Evolutionary conservation across 2,797 vertebrate species (phyloP).

Genomic region (Clarias laeviceps): DNA sequence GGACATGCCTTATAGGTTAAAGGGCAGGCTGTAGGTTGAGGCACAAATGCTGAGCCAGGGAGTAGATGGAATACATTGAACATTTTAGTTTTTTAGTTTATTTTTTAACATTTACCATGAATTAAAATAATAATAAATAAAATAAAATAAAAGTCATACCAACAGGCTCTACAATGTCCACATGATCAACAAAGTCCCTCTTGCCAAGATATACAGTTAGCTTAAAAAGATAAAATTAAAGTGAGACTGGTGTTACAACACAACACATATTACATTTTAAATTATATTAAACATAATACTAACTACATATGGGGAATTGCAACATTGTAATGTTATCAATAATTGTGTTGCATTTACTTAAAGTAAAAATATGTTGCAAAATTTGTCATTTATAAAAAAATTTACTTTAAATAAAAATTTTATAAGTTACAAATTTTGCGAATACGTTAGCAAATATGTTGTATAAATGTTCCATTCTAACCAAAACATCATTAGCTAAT

Average conservation of each 20-base stretch:
- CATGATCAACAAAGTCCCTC: constrained; percentile 94
- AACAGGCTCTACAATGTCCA: constrained; percentile 90
- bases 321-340: not conserved
- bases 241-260: not conserved
- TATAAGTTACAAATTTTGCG: too few relatives aligned
- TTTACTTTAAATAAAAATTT: too few relatives aligned
- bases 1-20: constrained; percentile 18
- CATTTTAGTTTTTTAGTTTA: not conserved
- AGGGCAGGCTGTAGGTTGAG: not conserved
- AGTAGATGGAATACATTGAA: constrained; percentile 3
- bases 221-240: constrained; percentile 63
- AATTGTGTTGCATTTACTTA: not conserved
- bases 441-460: not conserved
- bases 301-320: not conserved
- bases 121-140: not conserved
- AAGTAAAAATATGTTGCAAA: not conserved
- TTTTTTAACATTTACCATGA: not conserved
- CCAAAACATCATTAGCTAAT: not conserved
- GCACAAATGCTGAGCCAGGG: not conserved
- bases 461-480: not conserved
- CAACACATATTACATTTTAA: not conserved
- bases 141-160: constrained; percentile 72
- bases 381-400: too few relatives aligned
- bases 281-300: not conserved
- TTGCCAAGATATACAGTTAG: constrained; percentile 95